Conservation (phyloP, 2,113 vertebrate species). For the Leiothrix lutea region DNA sequence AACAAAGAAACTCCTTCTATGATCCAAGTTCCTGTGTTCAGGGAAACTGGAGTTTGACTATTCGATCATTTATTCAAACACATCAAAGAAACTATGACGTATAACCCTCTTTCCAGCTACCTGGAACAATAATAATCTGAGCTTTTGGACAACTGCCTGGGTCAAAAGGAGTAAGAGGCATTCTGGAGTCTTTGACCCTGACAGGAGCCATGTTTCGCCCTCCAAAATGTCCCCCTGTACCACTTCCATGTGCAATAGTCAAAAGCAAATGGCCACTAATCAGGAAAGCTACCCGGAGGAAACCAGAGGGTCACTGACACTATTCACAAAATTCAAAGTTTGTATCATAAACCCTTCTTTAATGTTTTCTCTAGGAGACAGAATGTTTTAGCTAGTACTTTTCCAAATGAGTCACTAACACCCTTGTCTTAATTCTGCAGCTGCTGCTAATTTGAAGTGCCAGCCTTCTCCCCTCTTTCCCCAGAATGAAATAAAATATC, state of each 20-base stretch:
- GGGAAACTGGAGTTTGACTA: not conserved
- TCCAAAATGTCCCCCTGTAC: not conserved
- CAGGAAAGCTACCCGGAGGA: not conserved
- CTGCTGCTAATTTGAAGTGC: conserved; percentile 63
- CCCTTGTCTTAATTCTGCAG: conserved; percentile 66
- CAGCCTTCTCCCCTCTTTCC: conserved; percentile 56
- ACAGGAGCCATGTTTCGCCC: not conserved
- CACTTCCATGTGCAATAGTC: not conserved
- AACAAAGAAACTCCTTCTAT: not conserved
- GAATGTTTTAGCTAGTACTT: conserved; percentile 67
- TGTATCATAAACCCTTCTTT: conserved; percentile 32
- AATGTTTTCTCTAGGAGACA: conserved; percentile 54
- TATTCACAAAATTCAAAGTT: conserved; percentile 24
- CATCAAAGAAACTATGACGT: not conserved
- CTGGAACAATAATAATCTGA: not conserved
- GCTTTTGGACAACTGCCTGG: not conserved
- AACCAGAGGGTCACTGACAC: not conserved
- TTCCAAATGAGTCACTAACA: conserved; percentile 69
- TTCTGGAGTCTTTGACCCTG: not conserved
- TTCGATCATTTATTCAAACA: not conserved
- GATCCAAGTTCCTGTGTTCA: not conserved
- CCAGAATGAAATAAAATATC: conserved; percentile 62
- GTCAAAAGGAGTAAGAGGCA: not conserved
- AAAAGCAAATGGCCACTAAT: conserved; percentile 3
- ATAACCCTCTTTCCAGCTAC: not conserved